phyloP scores from a whole-genome alignment of 1,140 invertebrate genomes.

The Myzus persicae region DNA sequence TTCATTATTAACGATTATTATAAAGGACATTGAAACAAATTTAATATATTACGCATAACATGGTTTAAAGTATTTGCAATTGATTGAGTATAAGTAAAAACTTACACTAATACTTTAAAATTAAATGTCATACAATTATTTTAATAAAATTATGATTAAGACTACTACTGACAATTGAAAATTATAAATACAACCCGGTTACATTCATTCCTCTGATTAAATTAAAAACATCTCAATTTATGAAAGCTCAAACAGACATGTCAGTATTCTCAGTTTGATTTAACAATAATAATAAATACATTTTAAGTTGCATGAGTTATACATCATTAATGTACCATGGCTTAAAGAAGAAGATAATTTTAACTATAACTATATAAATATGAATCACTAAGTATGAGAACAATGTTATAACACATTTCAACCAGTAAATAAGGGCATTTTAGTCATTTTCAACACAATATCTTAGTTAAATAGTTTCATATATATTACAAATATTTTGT shows the following conservation, averaged over 20 bases:
- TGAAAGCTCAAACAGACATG: not conserved
- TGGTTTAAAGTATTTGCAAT: not conserved
- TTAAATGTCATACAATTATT: no score
- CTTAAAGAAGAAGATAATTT: not conserved
- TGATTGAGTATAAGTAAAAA: not conserved
- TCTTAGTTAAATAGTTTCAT: not conserved
- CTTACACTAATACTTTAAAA: not conserved
- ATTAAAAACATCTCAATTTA: not conserved
- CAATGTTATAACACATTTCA: not conserved
- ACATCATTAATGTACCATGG: not conserved
- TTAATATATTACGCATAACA: no score
- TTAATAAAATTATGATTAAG: no score
- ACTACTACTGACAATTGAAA: not conserved
- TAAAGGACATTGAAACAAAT: not conserved
- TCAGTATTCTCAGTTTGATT: not conserved
- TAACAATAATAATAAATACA: not conserved
- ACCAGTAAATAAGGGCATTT: not conserved
- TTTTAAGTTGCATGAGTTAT: not conserved
- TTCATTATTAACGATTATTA: no score
- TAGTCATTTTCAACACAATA: not conserved
- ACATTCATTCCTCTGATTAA: not conserved
- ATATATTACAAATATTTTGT: not conserved
- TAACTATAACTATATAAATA: not conserved
- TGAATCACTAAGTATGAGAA: not conserved
- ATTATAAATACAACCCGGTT: not conserved